Conservation (phyloP, 2,113 vertebrate species). For the Oreochromis tanganicae region DNA sequence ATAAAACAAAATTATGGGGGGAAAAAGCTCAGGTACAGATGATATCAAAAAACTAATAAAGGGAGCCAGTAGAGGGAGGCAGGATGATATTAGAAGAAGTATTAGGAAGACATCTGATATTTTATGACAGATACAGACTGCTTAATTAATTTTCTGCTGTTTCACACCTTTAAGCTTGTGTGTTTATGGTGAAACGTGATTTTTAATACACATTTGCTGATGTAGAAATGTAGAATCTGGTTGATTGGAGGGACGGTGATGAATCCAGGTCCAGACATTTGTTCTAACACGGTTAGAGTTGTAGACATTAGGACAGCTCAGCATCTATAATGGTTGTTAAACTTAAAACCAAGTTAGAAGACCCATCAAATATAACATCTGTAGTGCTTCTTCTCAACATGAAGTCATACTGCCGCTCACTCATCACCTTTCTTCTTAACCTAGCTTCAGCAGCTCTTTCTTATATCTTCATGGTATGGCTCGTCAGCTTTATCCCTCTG, state of each 20-base stretch:
- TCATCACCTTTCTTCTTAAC: background rate
- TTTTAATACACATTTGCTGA: background rate
- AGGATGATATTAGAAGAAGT: background rate
- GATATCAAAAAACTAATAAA: background rate
- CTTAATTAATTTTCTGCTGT: background rate
- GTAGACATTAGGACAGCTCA: background rate
- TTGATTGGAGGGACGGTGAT: background rate
- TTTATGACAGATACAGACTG: background rate
- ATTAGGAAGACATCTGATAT: background rate
- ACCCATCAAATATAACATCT: background rate
- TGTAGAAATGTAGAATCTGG: background rate
- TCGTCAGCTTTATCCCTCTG: background rate
- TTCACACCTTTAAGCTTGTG: background rate
- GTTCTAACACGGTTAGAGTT: background rate
- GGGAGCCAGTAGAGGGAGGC: background rate
- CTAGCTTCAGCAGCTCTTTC: background rate
- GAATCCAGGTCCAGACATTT: background rate
- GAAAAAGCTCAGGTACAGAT: background rate
- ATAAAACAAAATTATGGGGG: background rate
- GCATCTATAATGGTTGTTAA: background rate
- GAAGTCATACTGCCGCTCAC: background rate
- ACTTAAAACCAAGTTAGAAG: background rate
- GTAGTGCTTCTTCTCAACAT: background rate
- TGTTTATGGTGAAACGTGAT: background rate
- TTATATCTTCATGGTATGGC: background rate